A percentile compares a stretch with the other conserved stretches of the same genome.
These are phyloP conservation scores for Pedionomus torquatus DNA, from an alignment of 2,113 vertebrate species.

Conservation along the genomic window DNA sequence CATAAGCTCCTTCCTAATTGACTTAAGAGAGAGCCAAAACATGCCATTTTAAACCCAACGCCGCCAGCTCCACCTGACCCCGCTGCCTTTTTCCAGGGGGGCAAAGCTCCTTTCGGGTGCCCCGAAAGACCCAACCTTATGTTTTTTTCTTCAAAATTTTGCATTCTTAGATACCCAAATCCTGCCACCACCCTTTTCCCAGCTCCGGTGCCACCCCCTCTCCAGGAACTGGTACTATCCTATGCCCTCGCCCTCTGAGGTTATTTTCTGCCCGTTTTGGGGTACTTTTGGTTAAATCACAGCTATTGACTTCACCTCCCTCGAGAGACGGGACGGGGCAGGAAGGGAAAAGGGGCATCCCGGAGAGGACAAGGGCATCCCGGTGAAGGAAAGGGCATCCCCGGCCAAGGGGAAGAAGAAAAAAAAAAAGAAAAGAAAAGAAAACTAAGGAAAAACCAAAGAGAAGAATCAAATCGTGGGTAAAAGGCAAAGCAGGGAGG, in stretches of 20 bases:
- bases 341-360: no score
- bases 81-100: rapidly evolving
- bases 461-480: not conserved
- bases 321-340: rapidly evolving
- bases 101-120: not conserved
- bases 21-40: not conserved
- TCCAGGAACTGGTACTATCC: no score
- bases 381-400: no score
- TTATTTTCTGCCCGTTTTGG: not conserved
- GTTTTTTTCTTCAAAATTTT: rapidly evolving
- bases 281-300: not conserved
- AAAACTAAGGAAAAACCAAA: not conserved
- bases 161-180: no score
- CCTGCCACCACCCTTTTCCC: not conserved
- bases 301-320: not conserved
- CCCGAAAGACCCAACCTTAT: not conserved
- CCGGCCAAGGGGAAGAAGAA: no score
- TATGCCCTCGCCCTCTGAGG: not conserved
- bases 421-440: not conserved
- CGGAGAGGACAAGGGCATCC: no score
- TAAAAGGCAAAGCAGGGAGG: not conserved
- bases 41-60: not conserved
- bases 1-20: constrained; percentile 5
- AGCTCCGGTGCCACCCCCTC: not conserved
- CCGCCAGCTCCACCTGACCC: not conserved